Evolutionary conservation across 2,113 vertebrate genomes (phyloP).

Genomic region (Lophochroa leadbeateri): DNA sequence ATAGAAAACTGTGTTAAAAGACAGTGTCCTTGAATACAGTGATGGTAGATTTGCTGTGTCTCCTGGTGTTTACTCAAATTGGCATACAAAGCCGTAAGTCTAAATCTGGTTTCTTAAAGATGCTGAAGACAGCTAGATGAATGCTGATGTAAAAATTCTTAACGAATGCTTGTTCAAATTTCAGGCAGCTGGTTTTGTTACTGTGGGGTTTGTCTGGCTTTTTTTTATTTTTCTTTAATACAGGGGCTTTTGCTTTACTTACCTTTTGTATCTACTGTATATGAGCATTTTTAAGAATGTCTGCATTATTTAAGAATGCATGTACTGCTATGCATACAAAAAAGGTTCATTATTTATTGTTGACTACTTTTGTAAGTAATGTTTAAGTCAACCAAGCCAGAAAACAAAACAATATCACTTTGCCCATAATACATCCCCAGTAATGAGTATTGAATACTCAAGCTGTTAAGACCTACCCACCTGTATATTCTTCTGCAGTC

Average conservation of each 20-base stretch:
- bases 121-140: not conserved
- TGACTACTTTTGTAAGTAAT: not conserved
- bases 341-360: not conserved
- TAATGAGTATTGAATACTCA: not conserved
- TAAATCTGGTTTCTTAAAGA: not conserved
- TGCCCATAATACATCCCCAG: not conserved
- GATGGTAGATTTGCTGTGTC: not conserved
- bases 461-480: not conserved
- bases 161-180: not conserved
- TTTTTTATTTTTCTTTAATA: not conserved
- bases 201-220: not conserved
- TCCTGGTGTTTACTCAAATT: not conserved
- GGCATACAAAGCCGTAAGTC: not conserved
- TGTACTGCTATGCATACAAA: not conserved
- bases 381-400: not conserved
- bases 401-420: not conserved
- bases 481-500: not conserved
- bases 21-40: not conserved
- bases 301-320: not conserved
- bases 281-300: not conserved
- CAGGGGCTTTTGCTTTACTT: not conserved
- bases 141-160: not conserved
- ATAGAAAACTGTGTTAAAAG: not conserved
- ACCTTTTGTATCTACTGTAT: not conserved
- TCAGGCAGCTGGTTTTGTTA: not conserved